phyloP scores from a whole-genome alignment of 2,888 invertebrate genomes.

The Willowsia nigromaculata region DNA sequence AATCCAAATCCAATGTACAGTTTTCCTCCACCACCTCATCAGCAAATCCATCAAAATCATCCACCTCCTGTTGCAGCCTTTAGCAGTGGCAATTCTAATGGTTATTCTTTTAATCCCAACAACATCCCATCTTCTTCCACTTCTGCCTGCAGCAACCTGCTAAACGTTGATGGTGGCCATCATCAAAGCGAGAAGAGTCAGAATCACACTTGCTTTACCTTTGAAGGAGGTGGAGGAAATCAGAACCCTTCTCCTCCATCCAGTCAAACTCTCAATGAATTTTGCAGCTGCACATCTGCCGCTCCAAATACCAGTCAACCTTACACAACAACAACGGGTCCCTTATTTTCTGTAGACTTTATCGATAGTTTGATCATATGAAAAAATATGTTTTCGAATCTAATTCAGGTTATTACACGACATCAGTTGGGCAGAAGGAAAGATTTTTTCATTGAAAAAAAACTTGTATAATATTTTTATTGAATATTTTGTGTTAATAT shows the following conservation, averaged over 20 bases:
- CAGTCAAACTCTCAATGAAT: no score
- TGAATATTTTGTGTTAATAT: no score
- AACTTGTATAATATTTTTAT: no score
- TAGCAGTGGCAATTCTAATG: neutral
- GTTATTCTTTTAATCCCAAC: neutral
- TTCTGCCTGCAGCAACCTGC: conserved; percentile 7
- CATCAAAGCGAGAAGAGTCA: no score
- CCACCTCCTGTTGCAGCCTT: no score
- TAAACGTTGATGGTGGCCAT: conserved; percentile 14
- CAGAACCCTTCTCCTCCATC: no score
- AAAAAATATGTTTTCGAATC: neutral
- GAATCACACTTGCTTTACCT: conserved; percentile 3
- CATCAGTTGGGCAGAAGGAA: no score
- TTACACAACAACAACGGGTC: neutral
- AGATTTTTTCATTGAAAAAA: no score
- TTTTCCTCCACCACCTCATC: no score
- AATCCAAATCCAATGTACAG: no score
- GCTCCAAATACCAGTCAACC: neutral
- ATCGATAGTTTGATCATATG: neutral
- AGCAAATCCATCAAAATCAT: no score
- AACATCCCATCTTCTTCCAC: neutral
- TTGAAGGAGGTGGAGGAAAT: neutral
- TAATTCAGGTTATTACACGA: neutral
- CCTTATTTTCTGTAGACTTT: neutral
- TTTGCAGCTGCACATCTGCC: conserved; percentile 28